These are phyloP conservation scores for Linyphia triangularis DNA, from an alignment of 2,888 invertebrate species.

Conservation along the genomic window DNA sequence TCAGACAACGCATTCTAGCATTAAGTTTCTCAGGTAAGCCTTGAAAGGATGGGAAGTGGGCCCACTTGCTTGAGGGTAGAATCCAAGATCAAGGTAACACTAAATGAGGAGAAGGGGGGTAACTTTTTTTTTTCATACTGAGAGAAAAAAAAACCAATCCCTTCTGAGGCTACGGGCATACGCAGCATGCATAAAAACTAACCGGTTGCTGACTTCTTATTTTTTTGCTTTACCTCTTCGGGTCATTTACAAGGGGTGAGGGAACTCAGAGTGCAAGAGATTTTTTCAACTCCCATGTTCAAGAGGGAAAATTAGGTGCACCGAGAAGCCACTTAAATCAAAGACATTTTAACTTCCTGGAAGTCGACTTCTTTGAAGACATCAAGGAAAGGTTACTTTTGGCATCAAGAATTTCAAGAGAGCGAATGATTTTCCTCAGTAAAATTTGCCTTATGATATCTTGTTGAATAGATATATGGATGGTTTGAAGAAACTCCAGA, in stretches of 20 bases:
- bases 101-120: constrained; percentile 10
- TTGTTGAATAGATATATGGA: too few relatives aligned
- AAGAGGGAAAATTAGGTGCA: constrained; percentile 44
- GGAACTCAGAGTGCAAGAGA: constrained; percentile 32
- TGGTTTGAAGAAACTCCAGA: too few relatives aligned
- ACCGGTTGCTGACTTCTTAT: constrained; percentile 30
- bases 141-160: constrained; percentile 1
- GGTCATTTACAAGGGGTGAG: constrained; percentile 68
- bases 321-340: constrained; percentile 1
- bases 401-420: too few relatives aligned
- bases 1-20: neutral
- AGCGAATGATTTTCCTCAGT: too few relatives aligned
- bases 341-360: constrained; percentile 25
- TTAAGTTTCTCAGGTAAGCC: constrained; percentile 42
- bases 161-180: constrained; percentile 3
- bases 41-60: constrained; percentile 42
- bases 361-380: neutral
- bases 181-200: constrained; percentile 58
- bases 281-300: constrained; percentile 1
- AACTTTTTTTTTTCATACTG: neutral
- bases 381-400: neutral
- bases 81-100: neutral
- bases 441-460: too few relatives aligned
- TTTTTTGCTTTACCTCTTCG: constrained; percentile 17
- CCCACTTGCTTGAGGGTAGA: neutral